phyloP scores from a whole-genome alignment of 2,888 invertebrate species.

The Bellardia pandia region DNA sequence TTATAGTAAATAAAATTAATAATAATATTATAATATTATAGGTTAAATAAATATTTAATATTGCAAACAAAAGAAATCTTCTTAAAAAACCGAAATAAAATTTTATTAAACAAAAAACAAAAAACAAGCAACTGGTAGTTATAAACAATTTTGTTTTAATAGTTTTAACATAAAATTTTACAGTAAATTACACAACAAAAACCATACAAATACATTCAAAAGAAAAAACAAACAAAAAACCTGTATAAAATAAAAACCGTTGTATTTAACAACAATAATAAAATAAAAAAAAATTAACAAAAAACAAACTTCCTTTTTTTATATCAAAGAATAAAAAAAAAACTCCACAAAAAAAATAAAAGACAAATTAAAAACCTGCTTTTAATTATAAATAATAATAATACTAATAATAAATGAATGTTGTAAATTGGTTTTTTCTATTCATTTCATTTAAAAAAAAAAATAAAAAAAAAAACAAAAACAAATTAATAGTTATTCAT shows the following conservation, averaged over 20 bases:
- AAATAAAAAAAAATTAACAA: constrained; percentile 49
- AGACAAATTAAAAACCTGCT: constrained; percentile 48
- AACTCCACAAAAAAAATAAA: constrained; percentile 1
- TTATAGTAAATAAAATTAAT: constrained; percentile 45
- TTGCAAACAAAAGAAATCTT: constrained; percentile 20
- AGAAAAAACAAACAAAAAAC: not conserved
- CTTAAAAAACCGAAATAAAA: constrained; percentile 33
- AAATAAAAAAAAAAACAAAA: constrained; percentile 30
- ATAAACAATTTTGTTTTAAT: constrained; percentile 41
- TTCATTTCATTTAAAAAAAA: constrained; percentile 28
- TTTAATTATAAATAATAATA: constrained; percentile 51
- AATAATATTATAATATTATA: constrained; percentile 42
- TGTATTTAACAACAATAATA: constrained; percentile 32
- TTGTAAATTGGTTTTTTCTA: constrained; percentile 58
- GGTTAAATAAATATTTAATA: constrained; percentile 33
- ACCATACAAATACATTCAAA: constrained; percentile 9
- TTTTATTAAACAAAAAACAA: constrained; percentile 22
- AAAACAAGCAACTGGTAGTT: constrained; percentile 13
- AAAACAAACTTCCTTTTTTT: constrained; percentile 59
- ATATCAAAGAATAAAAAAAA: constrained; percentile 39
- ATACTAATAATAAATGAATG: constrained; percentile 53
- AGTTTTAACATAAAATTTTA: constrained; percentile 33
- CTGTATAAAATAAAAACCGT: constrained; percentile 16
- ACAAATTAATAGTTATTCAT: constrained; percentile 32
- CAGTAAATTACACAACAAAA: not conserved